Conservation (phyloP, 2,888 invertebrate genomes). For the Clivina fossor region DNA sequence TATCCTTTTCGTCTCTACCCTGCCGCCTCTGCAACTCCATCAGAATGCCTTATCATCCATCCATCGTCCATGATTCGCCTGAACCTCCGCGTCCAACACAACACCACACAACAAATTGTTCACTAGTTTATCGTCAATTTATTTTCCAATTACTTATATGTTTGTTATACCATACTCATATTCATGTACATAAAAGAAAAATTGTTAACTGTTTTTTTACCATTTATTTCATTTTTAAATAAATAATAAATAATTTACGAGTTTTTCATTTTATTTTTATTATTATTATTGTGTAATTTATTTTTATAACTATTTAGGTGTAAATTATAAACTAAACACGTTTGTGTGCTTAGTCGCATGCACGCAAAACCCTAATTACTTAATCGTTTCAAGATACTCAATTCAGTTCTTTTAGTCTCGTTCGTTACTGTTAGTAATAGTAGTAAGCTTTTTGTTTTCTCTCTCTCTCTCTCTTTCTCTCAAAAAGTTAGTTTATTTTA, state of each 20-base stretch:
- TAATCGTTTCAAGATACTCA: too few relatives aligned
- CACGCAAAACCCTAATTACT: conserved; percentile 1
- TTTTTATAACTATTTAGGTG: background rate
- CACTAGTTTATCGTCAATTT: conserved; percentile 31
- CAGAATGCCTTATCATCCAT: conserved; percentile 4
- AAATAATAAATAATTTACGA: conserved; percentile 23
- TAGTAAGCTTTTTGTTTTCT: too few relatives aligned
- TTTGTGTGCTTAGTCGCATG: conserved; percentile 18
- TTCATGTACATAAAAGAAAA: conserved; percentile 32
- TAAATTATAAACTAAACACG: conserved; percentile 1
- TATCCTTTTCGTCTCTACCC: too few relatives aligned
- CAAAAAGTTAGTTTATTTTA: too few relatives aligned
- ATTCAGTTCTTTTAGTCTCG: too few relatives aligned
- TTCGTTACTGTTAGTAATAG: too few relatives aligned
- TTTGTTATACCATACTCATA: too few relatives aligned
- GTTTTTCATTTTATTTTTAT: conserved; percentile 18
- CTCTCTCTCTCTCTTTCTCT: too few relatives aligned
- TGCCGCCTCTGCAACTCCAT: background rate
- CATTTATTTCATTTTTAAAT: conserved; percentile 31
- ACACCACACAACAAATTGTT: conserved; percentile 34
- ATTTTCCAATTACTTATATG: conserved; percentile 22
- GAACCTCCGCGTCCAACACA: conserved; percentile 21
- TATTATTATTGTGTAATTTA: conserved; percentile 3
- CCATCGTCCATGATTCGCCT: conserved; percentile 18
- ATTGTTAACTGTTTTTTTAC: conserved; percentile 31